These are phyloP conservation scores for Panthera leo DNA, from an alignment of 2,113 vertebrate species.

Conservation along the genomic window DNA sequence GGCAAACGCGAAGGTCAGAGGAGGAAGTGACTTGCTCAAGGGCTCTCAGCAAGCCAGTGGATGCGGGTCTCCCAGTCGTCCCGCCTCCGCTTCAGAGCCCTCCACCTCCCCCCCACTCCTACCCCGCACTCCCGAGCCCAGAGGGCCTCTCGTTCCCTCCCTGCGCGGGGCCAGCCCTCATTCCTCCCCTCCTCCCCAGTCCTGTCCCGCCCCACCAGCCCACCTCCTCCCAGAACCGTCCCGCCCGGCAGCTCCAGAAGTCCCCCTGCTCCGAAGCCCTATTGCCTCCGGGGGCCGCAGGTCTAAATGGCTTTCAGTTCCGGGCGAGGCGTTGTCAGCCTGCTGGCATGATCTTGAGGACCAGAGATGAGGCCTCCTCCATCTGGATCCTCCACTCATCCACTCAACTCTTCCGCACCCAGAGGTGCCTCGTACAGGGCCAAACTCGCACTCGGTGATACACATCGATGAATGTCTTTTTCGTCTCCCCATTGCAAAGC, in stretches of 20 bases:
- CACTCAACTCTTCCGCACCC: not conserved
- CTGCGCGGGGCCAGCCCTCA: not conserved
- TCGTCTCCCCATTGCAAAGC: not conserved
- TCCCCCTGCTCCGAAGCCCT: not conserved
- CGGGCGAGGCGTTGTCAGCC: not conserved
- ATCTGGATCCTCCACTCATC: not conserved
- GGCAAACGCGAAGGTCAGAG: not conserved
- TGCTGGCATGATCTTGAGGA: not conserved
- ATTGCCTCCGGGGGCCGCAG: not conserved
- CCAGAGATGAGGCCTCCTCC: not conserved
- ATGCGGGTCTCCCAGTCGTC: not conserved
- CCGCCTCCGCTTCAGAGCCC: not conserved
- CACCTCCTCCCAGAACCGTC: not conserved
- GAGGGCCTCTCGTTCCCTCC: too few species aligned
- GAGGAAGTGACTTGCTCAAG: not conserved
- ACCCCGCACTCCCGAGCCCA: not conserved
- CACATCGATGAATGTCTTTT: not conserved
- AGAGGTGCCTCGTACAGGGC: not conserved
- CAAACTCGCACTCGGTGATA: not conserved
- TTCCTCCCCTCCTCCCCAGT: not conserved
- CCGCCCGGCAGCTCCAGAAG: rapidly evolving
- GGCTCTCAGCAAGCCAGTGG: not conserved
- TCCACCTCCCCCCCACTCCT: not conserved
- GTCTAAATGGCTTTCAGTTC: not conserved
- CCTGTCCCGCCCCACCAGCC: not conserved